Conservation (phyloP, 2,888 invertebrate genomes). For the Minunthozetes semirufus region DNA sequence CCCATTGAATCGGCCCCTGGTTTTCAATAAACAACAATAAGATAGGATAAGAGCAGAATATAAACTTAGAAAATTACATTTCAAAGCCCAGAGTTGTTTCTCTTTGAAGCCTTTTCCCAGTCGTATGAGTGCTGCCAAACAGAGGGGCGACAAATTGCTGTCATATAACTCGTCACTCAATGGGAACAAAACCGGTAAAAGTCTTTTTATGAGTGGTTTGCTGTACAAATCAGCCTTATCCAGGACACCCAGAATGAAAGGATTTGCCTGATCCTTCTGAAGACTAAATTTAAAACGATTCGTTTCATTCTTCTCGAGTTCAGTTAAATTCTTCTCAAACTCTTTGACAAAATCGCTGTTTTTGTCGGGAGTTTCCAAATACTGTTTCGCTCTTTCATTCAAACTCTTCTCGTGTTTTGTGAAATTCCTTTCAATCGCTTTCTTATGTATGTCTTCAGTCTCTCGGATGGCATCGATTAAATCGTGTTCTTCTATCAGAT, state of each 20-base stretch:
- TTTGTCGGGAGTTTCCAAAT: background rate
- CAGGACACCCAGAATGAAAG: too few species aligned
- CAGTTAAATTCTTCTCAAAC: too few species aligned
- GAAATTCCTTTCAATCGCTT: background rate
- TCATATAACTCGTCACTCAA: background rate
- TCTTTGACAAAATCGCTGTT: too few species aligned
- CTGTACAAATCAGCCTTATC: background rate
- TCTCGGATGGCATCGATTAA: background rate
- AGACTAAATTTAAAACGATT: too few species aligned
- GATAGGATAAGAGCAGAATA: background rate
- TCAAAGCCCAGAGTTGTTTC: background rate
- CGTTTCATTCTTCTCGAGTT: too few species aligned
- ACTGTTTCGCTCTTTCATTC: background rate
- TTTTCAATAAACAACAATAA: background rate
- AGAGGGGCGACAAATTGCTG: background rate
- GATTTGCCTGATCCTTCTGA: too few species aligned
- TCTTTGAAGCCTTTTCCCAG: background rate
- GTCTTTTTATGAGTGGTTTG: background rate
- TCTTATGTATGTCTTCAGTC: background rate
- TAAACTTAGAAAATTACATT: background rate
- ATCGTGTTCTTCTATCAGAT: background rate
- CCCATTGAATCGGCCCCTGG: background rate
- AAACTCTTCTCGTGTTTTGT: background rate
- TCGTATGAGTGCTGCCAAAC: background rate
- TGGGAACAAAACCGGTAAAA: background rate